phyloP scores from a whole-genome alignment of 2,888 invertebrate genomes.

The Xylocampa areola region DNA sequence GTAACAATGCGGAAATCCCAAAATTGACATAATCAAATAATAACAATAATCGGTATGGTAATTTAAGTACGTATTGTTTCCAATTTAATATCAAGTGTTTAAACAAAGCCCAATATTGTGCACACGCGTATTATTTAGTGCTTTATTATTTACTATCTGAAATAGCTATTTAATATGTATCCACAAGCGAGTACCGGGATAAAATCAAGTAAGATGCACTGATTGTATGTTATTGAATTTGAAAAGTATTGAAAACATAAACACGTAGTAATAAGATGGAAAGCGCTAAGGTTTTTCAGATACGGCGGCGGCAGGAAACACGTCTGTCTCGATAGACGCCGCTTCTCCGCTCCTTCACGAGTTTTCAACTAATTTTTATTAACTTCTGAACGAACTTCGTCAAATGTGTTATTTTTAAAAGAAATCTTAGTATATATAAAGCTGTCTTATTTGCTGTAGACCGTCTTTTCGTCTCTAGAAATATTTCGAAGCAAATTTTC shows the following conservation, averaged over 20 bases:
- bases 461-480: constrained; percentile 73
- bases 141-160: too few species aligned
- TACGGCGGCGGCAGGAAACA: constrained; percentile 57
- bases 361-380: constrained; percentile 73
- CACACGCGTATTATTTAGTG: not conserved
- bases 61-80: constrained; percentile 11
- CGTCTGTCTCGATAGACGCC: constrained; percentile 54
- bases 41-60: constrained; percentile 35
- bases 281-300: constrained; percentile 1
- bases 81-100: constrained; percentile 3
- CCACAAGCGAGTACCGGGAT: not conserved
- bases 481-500: constrained; percentile 80
- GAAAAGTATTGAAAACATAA: constrained; percentile 43
- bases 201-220: constrained; percentile 9
- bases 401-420: constrained; percentile 62
- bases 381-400: constrained; percentile 65
- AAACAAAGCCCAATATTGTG: constrained; percentile 6
- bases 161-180: too few species aligned
- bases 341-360: constrained; percentile 32
- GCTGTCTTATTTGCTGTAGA: constrained; percentile 74
- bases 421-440: constrained; percentile 70
- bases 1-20: constrained; percentile 21
- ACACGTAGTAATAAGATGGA: constrained; percentile 30
- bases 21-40: constrained; percentile 19
- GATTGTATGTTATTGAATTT: constrained; percentile 18